Base-by-base conservation (phyloP, 1,140 invertebrate species). In the Harlomillsia oculata region DNA sequence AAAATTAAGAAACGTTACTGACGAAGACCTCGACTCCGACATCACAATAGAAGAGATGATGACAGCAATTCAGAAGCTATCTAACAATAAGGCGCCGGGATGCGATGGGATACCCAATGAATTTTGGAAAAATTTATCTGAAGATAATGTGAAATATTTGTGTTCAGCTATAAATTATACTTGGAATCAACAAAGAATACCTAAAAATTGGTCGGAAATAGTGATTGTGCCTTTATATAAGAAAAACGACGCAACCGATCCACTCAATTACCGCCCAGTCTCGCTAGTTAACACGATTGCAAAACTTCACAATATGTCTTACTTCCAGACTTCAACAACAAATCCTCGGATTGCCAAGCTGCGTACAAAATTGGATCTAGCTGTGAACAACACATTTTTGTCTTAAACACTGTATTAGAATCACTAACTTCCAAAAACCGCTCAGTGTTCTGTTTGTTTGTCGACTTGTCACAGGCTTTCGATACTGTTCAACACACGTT, bases 331-430 rank as follows among this genome's bases (percentile, higher is more conserved):
- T 51, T 8, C 11, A 26, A 62, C 40, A 48, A 60, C 3, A 60
- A 59, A 25, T 46, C 65, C 6, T 63, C 60, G 2, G 37, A 68
- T 32, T 56, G 37, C 28, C 68, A 69, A 57, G 62, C 61, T 5
- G 67, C 65, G 6, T 69, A 67, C 29, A 44, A 60, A 36, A 60
- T 46, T 25, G 36, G 51, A 11, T 62, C 36, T 9, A 62, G 64
- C 1, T 67, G 64, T 18, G 53, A 57, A 5, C 63, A 70, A 9
- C 65, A 67, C 32, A 56, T 67, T 0, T 69, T 66, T 44, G 37
- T 58, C 2, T 37, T 70, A 1, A 56, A 60, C 14, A 49, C 60
- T 0, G 25, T 55, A 18, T 49, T 41, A 14, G 25, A 45, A 13
- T 18, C 5, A 1, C 3, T 41, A 3, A 11, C 14, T 2, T 37